These are phyloP conservation scores for Eidolon helvum DNA, from an alignment of 2,113 vertebrate species.

Conservation along the genomic window DNA sequence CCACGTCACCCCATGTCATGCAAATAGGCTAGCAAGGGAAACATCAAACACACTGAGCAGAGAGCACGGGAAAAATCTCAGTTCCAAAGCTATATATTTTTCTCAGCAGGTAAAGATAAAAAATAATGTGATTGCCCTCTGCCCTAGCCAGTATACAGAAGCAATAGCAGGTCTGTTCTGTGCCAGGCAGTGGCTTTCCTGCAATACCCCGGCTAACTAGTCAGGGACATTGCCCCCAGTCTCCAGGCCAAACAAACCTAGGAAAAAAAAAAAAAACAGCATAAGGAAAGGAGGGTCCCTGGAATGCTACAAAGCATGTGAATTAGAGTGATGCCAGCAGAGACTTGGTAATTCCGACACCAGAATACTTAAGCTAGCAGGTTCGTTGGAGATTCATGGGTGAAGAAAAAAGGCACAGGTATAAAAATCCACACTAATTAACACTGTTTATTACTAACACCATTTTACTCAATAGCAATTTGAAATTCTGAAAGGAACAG, in stretches of 20 bases:
- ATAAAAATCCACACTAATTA: not conserved
- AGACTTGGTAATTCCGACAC: not conserved
- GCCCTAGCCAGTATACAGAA: not conserved
- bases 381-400: not conserved
- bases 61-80: not conserved
- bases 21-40: conserved; percentile 28
- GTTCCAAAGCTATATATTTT: conserved; percentile 44
- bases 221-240: fast-evolving
- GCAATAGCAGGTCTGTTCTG: not conserved
- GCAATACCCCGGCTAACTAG: not conserved
- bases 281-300: not conserved
- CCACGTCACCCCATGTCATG: not conserved
- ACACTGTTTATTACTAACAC: not conserved
- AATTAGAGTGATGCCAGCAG: not conserved
- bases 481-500: not conserved
- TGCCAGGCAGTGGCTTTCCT: not conserved
- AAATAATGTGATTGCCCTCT: conserved; percentile 25
- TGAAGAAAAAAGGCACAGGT: not conserved
- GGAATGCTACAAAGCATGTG: not conserved
- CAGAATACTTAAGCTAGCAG: not conserved
- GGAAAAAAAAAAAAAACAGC: not conserved
- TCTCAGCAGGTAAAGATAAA: conserved; percentile 35
- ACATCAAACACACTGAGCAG: not conserved
- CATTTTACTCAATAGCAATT: not conserved
- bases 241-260: not conserved